These are phyloP conservation scores for Ischnura elegans DNA, from an alignment of 2,888 invertebrate genomes.

Conservation along the genomic window DNA sequence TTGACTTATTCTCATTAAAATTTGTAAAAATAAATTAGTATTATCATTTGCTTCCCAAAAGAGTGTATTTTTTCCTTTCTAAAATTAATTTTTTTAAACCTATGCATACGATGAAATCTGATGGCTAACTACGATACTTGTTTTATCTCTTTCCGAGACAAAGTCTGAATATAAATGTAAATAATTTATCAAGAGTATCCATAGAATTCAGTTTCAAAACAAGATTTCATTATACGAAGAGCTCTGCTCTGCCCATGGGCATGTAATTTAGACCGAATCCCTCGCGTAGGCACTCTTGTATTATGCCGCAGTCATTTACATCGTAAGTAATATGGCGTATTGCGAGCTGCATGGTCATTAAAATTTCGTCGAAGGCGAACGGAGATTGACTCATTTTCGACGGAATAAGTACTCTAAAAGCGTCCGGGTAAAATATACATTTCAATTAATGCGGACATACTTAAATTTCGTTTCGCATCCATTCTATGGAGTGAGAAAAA, in stretches of 20 bases:
- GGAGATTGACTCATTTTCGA: background rate
- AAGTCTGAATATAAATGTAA: background rate
- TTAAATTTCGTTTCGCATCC: constrained; percentile 3
- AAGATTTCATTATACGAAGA: background rate
- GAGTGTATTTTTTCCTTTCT: too few species aligned
- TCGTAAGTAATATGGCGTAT: background rate
- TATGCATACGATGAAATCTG: too few species aligned
- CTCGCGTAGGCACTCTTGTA: background rate
- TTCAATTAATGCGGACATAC: background rate
- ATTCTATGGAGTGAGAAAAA: background rate
- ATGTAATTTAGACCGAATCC: background rate
- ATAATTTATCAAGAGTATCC: background rate
- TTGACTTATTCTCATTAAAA: too few species aligned
- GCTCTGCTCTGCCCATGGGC: background rate
- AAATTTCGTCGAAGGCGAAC: background rate
- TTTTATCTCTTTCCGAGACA: background rate
- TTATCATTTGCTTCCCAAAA: too few species aligned
- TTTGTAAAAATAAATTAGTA: too few species aligned
- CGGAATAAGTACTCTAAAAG: background rate
- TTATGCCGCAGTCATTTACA: background rate
- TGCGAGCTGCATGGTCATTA: background rate
- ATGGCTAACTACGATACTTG: too few species aligned
- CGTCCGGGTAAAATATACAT: background rate
- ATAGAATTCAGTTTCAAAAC: background rate
- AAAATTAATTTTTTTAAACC: too few species aligned